Evolutionary conservation across 2,113 vertebrate genomes (phyloP), one percentile per base, ranked within the genome.

Genomic region (Dicrurus megarhynchus): DNA sequence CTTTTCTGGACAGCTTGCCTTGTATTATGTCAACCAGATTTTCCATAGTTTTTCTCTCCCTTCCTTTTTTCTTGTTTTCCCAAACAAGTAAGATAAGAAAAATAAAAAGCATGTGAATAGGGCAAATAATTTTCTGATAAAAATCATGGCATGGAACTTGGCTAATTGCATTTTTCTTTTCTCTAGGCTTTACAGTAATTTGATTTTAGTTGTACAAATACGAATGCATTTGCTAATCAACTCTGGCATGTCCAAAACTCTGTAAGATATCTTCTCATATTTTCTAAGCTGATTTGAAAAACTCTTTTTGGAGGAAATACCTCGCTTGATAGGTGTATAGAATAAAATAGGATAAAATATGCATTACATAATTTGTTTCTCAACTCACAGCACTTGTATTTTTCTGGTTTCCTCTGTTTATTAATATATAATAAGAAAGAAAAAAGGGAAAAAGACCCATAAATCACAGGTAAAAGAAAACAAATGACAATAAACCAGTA

Each of bases 1-100:
- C 88, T 76, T 95, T 97, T 97, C 91, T 93, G 59, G 83, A 97
- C 84, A 97, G 63, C 46, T 92, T 94, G 33, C 41, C 86, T 95
- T 90, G 64, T 71, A 96, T 60, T 87, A 85, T 65, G 70, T 71
- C 90, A 74, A 91, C 83, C 94, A 96, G 88, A 47, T 91, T 96
- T 65, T 95, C 91, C 42, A 63, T 84, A 49, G 77, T 84, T 95
- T 97, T 97, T 41, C 56, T 95, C 60, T 71, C 57, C 18, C 23
- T 64, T 92, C 35, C 3, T 69, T 78, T 82, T 37, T 28, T 27
- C 30, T 37, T 60, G 15, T 57, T 94, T 91, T 70, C 71, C 23
- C 60, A 87, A 89, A 87, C 24, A 91, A 47, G 44, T n/a, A 42
- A 50, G 15, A 46, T 88, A 87, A 70, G 77, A 86, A 60, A 95